Evolutionary conservation across 1,140 invertebrate species (phyloP), one percentile per base, ranked within the genome.

Genomic region (Gryllus bimaculatus): DNA sequence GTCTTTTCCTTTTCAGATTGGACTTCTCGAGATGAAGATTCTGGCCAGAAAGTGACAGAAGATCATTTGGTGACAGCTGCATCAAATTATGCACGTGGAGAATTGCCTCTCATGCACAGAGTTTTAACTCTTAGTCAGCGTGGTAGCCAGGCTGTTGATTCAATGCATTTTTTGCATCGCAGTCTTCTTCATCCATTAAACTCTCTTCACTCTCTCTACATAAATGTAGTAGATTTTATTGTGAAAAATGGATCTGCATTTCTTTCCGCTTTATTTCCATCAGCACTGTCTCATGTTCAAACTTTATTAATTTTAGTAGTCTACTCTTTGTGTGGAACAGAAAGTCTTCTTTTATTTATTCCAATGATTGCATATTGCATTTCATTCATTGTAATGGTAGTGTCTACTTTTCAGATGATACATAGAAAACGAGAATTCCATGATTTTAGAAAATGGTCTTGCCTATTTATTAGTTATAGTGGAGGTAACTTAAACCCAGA

Each of bases 41-140:
- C 88, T 78, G 92, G 91, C 54, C 89, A 92, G 73, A 93, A 94
- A 82, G 87, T 95, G 75, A 93, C 92, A 0, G 93, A 96, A 83
- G 92, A 94, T 66, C 90, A 92, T 80, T 83, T 96, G 48, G 92
- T 95, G 0, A 91, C 92, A 7, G 94, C 94, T 1, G 94, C 95
- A 8, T 90, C 92, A 15, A 91, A 92, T 83, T 95, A 95, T 80
- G 91, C 93, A 18, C 90, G 91, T 66, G 94, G 94, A 15, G 89
- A 92, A 78, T 85, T 95, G 79, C 94, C 94, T 3, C 85, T 92
- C 76, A 91, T 96, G 47, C 93, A 92, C 78, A 89, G 90, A 74
- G 90, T 91, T 18, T 85, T 95, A 8, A 92, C 79, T 48, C 76
- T 79, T 7, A 88, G 91, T 8, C 90, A 92, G 80, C 91, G 91